phyloP scores from a whole-genome alignment of 2,797 vertebrate genomes.

The Linurgus olivaceus region DNA sequence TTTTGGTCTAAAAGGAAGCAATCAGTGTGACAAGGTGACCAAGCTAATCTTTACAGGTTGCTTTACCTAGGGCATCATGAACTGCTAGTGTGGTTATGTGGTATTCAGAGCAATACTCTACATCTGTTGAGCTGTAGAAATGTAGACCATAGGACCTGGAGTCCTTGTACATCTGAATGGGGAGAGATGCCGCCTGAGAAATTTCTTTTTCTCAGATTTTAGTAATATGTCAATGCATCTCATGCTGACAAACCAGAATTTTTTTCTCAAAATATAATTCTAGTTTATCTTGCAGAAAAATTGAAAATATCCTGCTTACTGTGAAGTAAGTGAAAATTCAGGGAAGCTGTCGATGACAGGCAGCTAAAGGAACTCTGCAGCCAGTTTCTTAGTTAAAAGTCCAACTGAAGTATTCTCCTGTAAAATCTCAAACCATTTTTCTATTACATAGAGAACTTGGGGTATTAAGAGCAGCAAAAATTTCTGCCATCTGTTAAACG shows the following conservation, averaged over 20 bases:
- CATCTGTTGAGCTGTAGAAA: neutral
- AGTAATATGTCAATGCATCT: neutral
- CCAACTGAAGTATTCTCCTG: neutral
- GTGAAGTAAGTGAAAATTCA: neutral
- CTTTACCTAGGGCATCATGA: neutral
- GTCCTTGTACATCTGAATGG: neutral
- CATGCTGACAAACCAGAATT: neutral
- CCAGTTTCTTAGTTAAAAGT: conserved; percentile 7
- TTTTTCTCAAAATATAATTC: neutral
- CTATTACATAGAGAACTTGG: neutral
- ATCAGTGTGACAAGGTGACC: neutral
- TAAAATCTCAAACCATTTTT: conserved; percentile 1
- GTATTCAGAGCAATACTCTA: neutral
- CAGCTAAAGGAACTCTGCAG: neutral
- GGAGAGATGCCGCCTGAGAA: neutral
- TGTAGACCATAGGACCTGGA: neutral
- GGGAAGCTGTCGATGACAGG: neutral
- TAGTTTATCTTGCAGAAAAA: neutral
- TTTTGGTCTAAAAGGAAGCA: neutral
- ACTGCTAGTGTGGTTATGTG: neutral
- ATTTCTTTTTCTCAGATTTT: neutral
- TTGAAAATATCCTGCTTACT: neutral
- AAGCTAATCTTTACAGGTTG: neutral
- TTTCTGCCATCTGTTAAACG: neutral
- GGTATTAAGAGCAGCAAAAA: conserved; percentile 26